Percentiles rank a stretch among this genome's conserved stretches.
These are phyloP conservation scores for Elymnias hypermnestra DNA, from an alignment of 1,140 invertebrate species.

Conservation along the genomic window DNA sequence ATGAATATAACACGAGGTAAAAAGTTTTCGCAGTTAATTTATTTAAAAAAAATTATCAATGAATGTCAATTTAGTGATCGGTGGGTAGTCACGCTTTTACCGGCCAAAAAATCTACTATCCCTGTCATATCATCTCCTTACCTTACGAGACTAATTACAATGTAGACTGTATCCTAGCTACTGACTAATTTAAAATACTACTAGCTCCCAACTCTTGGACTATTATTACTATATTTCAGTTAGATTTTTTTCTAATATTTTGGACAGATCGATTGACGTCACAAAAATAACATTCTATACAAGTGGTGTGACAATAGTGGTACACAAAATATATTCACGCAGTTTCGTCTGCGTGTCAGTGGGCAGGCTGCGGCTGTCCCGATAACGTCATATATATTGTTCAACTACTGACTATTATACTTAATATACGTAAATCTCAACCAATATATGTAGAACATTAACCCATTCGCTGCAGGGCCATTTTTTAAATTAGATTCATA, in stretches of 20 bases:
- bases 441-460: too few species aligned
- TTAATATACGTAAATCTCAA: too few species aligned
- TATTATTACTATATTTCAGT: conserved; percentile 10
- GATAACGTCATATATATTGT: too few species aligned
- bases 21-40: too few species aligned
- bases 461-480: too few species aligned
- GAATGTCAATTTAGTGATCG: neutral
- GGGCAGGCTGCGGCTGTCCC: too few species aligned
- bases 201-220: conserved; percentile 24
- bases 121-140: conserved; percentile 18
- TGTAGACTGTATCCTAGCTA: conserved; percentile 25
- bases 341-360: neutral
- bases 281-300: conserved; percentile 36
- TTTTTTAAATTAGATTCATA: too few species aligned
- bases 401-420: too few species aligned
- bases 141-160: conserved; percentile 27
- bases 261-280: conserved; percentile 40
- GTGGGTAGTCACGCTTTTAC: neutral
- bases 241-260: conserved; percentile 20
- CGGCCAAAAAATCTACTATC: neutral
- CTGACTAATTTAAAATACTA: conserved; percentile 31
- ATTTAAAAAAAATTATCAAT: conserved; percentile 26
- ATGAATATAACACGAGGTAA: too few species aligned
- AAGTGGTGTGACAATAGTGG: conserved; percentile 21
- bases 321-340: conserved; percentile 28